A percentile compares a stretch with the other conserved stretches of the same genome.
Conservation (phyloP, 2,113 vertebrate genomes). For the Benitochromis conjunctus region DNA sequence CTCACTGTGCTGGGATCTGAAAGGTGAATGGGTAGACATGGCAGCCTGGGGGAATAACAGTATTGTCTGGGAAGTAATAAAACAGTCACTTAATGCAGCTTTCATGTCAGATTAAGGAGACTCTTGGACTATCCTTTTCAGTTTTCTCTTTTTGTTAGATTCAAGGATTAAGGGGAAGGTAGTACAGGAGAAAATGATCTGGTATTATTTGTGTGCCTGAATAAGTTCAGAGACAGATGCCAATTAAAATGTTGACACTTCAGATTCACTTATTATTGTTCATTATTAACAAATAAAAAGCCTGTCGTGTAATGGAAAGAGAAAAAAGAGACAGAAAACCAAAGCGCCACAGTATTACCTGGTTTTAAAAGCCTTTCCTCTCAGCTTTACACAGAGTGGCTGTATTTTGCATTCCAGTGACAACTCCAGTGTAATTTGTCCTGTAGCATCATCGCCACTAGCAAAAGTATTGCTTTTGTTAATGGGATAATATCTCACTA, state of each 20-base stretch:
- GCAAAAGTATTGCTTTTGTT: slow-evolving; percentile 51
- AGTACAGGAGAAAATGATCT: not conserved
- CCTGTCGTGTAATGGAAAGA: not conserved
- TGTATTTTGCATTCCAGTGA: slow-evolving; percentile 27
- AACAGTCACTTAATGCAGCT: not conserved
- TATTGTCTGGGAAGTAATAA: slow-evolving; percentile 31
- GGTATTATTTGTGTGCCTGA: not conserved
- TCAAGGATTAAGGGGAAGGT: not conserved
- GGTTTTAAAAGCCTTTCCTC: slow-evolving; percentile 45
- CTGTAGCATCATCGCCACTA: slow-evolving; percentile 51
- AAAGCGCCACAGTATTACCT: not conserved
- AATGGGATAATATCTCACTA: slow-evolving; percentile 38
- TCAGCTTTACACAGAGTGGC: slow-evolving; percentile 51
- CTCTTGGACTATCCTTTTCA: not conserved
- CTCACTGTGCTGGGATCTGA: slow-evolving; percentile 64
- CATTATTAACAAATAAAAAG: not conserved
- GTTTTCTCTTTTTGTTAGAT: not conserved
- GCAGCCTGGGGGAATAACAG: slow-evolving; percentile 16
- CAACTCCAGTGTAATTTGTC: slow-evolving; percentile 47
- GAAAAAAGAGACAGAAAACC: not conserved
- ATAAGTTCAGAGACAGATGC: not conserved
- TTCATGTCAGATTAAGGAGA: not conserved
- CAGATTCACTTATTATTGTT: not conserved
- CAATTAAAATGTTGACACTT: not conserved
- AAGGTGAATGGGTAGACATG: slow-evolving; percentile 64